Conservation (phyloP, 2,113 vertebrate species). For the Tragelaphus buxtoni region DNA sequence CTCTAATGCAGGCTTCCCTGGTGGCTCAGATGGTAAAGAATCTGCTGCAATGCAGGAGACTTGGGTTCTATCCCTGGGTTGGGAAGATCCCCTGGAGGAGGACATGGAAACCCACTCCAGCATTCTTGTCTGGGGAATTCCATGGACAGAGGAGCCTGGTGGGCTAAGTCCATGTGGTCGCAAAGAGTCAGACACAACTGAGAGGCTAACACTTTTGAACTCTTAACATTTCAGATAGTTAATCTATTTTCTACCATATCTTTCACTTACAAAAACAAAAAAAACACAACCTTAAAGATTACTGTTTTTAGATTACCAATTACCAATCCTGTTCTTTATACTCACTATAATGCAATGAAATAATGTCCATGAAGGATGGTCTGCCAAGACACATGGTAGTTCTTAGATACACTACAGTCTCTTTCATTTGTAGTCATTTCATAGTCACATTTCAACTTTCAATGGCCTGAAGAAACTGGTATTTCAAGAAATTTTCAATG, state of each 20-base stretch:
- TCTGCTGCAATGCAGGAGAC: not conserved
- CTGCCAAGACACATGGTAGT: not conserved
- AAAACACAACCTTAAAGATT: not conserved
- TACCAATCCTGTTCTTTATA: not conserved
- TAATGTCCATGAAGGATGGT: not conserved
- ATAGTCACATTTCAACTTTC: not conserved
- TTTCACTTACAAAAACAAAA: not conserved
- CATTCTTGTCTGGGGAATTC: not conserved
- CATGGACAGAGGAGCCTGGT: not conserved
- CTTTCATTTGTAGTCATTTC: not conserved
- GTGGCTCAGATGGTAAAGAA: not conserved
- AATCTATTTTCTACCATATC: not conserved
- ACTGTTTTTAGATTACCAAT: not conserved
- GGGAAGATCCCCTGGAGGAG: not conserved
- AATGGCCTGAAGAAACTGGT: not conserved
- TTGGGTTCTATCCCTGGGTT: not conserved
- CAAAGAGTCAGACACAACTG: not conserved
- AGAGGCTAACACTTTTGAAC: not conserved
- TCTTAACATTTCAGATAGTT: not conserved
- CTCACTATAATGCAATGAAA: not conserved
- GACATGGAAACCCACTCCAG: not conserved
- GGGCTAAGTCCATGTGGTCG: not conserved
- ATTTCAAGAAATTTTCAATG: not conserved
- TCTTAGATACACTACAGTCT: not conserved
- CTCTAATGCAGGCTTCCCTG: not conserved